Conservation (phyloP, 1,140 invertebrate species). For the Papilio polytes region DNA sequence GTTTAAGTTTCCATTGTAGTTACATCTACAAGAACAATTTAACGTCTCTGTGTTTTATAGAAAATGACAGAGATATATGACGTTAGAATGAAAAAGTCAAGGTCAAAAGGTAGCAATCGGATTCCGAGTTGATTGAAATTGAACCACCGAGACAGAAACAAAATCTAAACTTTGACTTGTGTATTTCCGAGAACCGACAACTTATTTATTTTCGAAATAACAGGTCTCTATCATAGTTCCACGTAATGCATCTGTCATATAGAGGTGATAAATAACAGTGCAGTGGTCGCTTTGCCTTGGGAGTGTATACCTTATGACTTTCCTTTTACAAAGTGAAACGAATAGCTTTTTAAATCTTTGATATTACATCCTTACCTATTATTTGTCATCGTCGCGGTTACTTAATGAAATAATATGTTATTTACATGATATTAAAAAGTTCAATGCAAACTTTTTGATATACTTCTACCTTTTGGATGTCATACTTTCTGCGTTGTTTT, state of each 20-base stretch:
- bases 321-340: not conserved
- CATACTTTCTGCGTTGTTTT: no score
- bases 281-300: not conserved
- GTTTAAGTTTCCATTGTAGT: not conserved
- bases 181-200: not conserved
- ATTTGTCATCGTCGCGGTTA: not conserved
- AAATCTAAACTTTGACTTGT: not conserved
- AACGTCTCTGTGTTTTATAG: no score
- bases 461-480: not conserved
- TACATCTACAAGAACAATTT: no score
- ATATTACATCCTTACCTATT: not conserved
- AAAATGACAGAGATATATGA: no score
- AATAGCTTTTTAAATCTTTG: not conserved
- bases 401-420: not conserved
- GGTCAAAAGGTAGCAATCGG: no score
- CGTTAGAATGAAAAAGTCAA: no score
- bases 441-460: not conserved
- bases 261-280: not conserved
- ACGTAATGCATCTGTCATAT: not conserved
- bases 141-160: no score
- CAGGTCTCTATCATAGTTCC: not conserved
- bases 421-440: not conserved
- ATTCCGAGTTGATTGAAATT: no score
- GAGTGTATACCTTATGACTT: not conserved
- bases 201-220: constrained; percentile 20